These are phyloP conservation scores for Lepidochrysops patricia DNA, from an alignment of 2,888 invertebrate genomes.

Conservation along the genomic window DNA sequence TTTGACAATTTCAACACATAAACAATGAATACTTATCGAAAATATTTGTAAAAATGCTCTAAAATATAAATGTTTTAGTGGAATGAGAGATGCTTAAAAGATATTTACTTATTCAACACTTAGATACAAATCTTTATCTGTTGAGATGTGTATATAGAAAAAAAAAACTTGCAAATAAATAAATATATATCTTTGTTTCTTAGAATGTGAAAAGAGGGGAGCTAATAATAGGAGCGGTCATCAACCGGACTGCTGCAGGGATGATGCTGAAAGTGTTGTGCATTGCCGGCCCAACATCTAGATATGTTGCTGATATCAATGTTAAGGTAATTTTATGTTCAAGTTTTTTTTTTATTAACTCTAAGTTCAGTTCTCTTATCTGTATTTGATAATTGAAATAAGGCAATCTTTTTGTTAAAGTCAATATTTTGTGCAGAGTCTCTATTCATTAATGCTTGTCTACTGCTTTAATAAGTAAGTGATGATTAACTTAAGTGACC, in stretches of 20 bases:
- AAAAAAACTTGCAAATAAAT: neutral
- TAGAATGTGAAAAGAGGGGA: conserved; percentile 84
- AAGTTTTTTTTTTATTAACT: neutral
- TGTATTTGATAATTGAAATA: too few relatives aligned
- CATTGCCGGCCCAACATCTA: conserved; percentile 83
- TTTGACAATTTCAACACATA: neutral
- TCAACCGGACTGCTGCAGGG: conserved; percentile 82
- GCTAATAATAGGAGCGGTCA: conserved; percentile 84
- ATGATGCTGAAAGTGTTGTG: conserved; percentile 89
- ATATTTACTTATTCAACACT: too few relatives aligned
- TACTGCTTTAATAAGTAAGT: too few relatives aligned
- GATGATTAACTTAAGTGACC: too few relatives aligned
- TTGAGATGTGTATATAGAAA: too few relatives aligned
- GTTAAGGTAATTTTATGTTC: conserved; percentile 78
- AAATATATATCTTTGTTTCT: conserved; percentile 10
- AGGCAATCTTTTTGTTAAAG: too few relatives aligned
- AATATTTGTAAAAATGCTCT: neutral
- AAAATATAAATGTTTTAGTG: too few relatives aligned
- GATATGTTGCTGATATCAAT: conserved; percentile 89
- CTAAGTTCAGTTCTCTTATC: neutral
- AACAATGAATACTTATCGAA: too few relatives aligned
- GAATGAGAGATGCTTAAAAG: too few relatives aligned
- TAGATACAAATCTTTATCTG: too few relatives aligned
- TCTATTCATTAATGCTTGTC: too few relatives aligned
- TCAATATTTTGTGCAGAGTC: too few relatives aligned